Evolutionary conservation across 2,113 vertebrate species (phyloP).

Genomic region (Cisticola juncidis): DNA sequence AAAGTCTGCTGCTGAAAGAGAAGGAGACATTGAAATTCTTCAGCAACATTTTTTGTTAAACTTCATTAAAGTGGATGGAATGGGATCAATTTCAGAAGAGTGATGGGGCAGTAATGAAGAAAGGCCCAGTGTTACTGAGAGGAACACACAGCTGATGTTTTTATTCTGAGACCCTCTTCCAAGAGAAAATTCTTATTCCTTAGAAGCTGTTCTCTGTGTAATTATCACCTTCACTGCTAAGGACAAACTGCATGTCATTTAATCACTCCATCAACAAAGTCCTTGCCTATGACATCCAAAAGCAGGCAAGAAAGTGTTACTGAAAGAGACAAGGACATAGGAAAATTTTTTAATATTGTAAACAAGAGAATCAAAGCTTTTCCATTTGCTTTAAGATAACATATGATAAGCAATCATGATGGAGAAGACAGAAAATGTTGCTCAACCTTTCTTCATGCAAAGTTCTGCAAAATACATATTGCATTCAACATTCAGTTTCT

Average conservation of each 20-base stretch:
- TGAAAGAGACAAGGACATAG: background rate
- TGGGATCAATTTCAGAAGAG: conserved; percentile 59
- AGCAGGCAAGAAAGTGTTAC: background rate
- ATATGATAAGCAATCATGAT: background rate
- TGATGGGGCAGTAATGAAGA: conserved; percentile 60
- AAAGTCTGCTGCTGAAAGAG: background rate
- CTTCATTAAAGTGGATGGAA: conserved; percentile 70
- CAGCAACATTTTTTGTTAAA: conserved; percentile 47
- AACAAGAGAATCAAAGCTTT: background rate
- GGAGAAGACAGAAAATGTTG: background rate
- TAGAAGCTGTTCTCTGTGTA: background rate
- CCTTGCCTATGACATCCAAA: conserved; percentile 27
- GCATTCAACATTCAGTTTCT: background rate
- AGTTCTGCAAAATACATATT: background rate
- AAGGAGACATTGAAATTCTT: conserved; percentile 45
- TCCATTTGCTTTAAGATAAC: background rate
- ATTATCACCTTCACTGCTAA: conserved; percentile 57
- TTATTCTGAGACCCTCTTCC: conserved; percentile 19
- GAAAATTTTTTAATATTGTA: background rate
- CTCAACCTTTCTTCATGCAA: background rate
- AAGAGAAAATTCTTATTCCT: background rate
- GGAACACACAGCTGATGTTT: conserved; percentile 9
- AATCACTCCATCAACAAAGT: conserved; percentile 54
- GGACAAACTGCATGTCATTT: conserved; percentile 34
- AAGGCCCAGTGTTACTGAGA: background rate